phyloP scores from a whole-genome alignment of 2,888 invertebrate genomes.

The Aelia acuminata region DNA sequence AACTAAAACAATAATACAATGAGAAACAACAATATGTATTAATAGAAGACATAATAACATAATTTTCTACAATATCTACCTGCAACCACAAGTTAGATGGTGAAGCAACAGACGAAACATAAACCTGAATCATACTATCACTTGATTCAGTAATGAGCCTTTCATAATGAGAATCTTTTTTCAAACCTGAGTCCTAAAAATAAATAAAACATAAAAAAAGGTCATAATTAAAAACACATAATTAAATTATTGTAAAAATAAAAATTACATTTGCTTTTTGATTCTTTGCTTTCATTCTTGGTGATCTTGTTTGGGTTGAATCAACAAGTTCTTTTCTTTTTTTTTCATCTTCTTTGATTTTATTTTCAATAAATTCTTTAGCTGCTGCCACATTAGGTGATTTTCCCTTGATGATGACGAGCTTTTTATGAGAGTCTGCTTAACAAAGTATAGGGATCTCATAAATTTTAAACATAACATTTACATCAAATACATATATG shows the following conservation, averaged over 20 bases:
- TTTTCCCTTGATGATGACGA: constrained; percentile 43
- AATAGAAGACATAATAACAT: not conserved
- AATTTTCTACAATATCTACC: constrained; percentile 69
- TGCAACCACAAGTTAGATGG: constrained; percentile 91
- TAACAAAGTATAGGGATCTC: not conserved
- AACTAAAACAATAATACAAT: constrained; percentile 65
- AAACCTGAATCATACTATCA: constrained; percentile 83
- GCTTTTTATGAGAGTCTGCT: constrained; percentile 27
- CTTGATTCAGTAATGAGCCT: constrained; percentile 65
- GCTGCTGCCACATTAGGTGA: constrained; percentile 38
- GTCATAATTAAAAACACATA: not conserved
- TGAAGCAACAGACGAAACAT: constrained; percentile 86
- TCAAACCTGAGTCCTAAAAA: not conserved
- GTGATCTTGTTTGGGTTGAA: constrained; percentile 34
- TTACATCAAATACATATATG: not conserved
- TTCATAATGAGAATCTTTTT: constrained; percentile 59
- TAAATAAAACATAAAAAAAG: constrained; percentile 13
- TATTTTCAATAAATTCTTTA: constrained; percentile 46
- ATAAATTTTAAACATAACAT: not conserved
- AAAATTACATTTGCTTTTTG: constrained; percentile 48
- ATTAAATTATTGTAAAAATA: not conserved
- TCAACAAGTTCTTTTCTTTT: not conserved
- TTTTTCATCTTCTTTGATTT: constrained; percentile 6
- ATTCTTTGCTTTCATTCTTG: constrained; percentile 35
- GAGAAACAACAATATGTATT: not conserved